phyloP scores from a whole-genome alignment of 2,113 vertebrate species.

The western clawed frog (Xenopus tropicalis) region UCB_Xtro_10.0 CM004444.2:3190501-3191000 shows the following conservation, averaged over 20 bases:
- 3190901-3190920: conserved; percentile 68
- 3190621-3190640: conserved; percentile 82
- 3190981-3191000: conserved; percentile 66
- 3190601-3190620: conserved; percentile 79
- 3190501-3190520: conserved; percentile 77
- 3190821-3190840: conserved; percentile 84
- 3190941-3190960: conserved; percentile 74
- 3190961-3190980: conserved; percentile 67
- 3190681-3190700: conserved; percentile 72
- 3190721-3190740: conserved; percentile 76
- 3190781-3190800: conserved; percentile 84
- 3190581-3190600: conserved; percentile 85
- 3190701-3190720: conserved; percentile 79
- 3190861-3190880: conserved; percentile 84
- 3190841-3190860: conserved; percentile 86
- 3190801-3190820: conserved; percentile 80
- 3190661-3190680: conserved; percentile 84
- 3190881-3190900: conserved; percentile 74
- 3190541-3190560: conserved; percentile 75
- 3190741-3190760: conserved; percentile 79
- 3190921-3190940: conserved; percentile 66
- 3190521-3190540: conserved; percentile 88
- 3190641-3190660: conserved; percentile 73
- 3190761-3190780: conserved; percentile 84
- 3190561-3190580: conserved; percentile 82